Evolutionary conservation across 2,888 invertebrate genomes (phyloP).

Genomic region (Caenorhabditis doughertyi): DNA sequence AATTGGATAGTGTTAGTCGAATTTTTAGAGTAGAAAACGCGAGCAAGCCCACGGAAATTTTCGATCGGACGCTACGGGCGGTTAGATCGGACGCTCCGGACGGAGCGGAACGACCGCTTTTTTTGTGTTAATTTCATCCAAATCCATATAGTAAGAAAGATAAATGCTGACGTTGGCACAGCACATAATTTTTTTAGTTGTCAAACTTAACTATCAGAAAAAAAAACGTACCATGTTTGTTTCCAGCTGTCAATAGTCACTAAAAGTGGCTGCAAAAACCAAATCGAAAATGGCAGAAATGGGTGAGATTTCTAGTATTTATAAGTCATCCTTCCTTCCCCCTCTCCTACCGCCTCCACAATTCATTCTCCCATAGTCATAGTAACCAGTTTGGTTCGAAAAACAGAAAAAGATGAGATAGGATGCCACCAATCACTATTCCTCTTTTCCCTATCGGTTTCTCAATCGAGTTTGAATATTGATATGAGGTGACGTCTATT

Average conservation of each 20-base stretch:
- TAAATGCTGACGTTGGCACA: no score
- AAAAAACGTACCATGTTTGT: conserved; percentile 35
- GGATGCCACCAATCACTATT: conserved; percentile 23
- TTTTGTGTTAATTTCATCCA: no score
- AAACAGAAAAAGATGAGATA: conserved; percentile 33
- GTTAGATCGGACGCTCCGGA: no score
- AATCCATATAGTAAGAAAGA: no score
- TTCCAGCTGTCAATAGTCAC: not conserved
- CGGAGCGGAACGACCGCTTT: no score
- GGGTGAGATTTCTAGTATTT: conserved; percentile 35
- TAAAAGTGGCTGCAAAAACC: not conserved
- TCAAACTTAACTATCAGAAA: no score
- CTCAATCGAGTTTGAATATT: conserved; percentile 31
- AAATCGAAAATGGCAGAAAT: conserved; percentile 43
- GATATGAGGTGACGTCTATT: not conserved
- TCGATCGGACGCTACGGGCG: no score
- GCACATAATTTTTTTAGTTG: no score
- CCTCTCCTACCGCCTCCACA: not conserved
- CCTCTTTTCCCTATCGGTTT: not conserved
- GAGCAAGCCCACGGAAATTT: no score
- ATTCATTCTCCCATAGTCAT: conserved; percentile 11
- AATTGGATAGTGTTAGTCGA: no score
- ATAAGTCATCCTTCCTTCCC: conserved; percentile 24
- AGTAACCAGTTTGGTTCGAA: conserved; percentile 40
- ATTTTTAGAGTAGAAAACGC: no score